Conservation (phyloP, 2,797 vertebrate genomes). For the Rhinoraja longicauda region DNA sequence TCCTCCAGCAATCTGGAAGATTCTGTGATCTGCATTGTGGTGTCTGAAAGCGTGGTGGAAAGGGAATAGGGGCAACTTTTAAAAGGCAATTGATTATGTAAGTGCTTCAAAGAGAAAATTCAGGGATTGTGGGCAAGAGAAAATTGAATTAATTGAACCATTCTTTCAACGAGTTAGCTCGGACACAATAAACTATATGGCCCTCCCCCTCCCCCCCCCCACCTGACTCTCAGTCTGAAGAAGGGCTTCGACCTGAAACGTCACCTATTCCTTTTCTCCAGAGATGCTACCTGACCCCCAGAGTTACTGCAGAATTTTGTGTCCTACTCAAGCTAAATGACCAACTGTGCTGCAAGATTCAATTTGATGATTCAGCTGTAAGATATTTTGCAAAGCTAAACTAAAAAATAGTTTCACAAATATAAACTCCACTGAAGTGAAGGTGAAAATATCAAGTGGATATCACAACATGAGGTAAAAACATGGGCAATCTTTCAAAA, state of each 20-base stretch:
- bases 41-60: neutral
- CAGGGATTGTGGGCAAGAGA: neutral
- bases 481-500: neutral
- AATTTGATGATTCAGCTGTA: neutral
- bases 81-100: neutral
- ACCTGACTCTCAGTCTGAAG: too few species aligned
- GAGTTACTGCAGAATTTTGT: too few species aligned
- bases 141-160: neutral
- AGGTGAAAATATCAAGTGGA: neutral
- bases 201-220: too few species aligned
- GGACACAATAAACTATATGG: neutral
- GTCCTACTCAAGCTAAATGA: neutral
- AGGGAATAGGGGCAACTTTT: neutral
- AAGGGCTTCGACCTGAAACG: too few species aligned
- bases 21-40: neutral
- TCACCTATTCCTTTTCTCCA: too few species aligned
- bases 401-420: neutral
- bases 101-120: too few species aligned
- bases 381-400: neutral
- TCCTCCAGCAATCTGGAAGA: neutral
- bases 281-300: too few species aligned
- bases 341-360: neutral
- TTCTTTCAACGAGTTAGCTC: neutral
- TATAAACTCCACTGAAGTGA: neutral
- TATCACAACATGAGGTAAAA: neutral